phyloP scores from a whole-genome alignment of 2,113 vertebrate genomes.

The Kryptolebias marmoratus region DNA sequence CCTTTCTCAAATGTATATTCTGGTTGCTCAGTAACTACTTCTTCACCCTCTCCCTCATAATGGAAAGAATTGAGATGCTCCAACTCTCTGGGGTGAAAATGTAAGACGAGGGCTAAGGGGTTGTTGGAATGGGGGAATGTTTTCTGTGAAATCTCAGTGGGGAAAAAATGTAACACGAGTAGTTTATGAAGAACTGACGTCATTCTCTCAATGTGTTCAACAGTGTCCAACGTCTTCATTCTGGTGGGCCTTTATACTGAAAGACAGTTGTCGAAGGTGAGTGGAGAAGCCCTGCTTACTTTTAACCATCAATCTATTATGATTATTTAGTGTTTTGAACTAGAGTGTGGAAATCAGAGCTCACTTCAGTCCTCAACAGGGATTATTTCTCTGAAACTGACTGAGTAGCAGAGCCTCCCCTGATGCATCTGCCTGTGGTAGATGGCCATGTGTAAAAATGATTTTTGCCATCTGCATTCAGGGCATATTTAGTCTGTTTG shows the following conservation, averaged over 20 bases:
- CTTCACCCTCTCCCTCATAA: too few relatives aligned
- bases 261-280: slow-evolving; percentile 85
- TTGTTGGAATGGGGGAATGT: too few relatives aligned
- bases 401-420: slow-evolving; percentile 35
- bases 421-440: slow-evolving; percentile 40
- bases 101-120: too few relatives aligned
- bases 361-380: slow-evolving; percentile 35
- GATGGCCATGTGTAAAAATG: slow-evolving; percentile 48
- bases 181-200: neutral
- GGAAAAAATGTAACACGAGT: too few relatives aligned
- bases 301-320: slow-evolving; percentile 17
- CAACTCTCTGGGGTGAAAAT: too few relatives aligned
- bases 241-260: slow-evolving; percentile 86
- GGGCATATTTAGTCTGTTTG: slow-evolving; percentile 37
- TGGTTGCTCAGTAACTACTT: too few relatives aligned
- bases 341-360: slow-evolving; percentile 32
- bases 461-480: slow-evolving; percentile 58
- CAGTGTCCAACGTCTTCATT: slow-evolving; percentile 86
- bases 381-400: slow-evolving; percentile 54
- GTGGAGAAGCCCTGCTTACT: slow-evolving; percentile 44
- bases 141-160: too few relatives aligned
- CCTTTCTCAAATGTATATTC: too few relatives aligned
- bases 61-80: too few relatives aligned
- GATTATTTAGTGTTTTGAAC: slow-evolving; percentile 9
- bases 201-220: slow-evolving; percentile 38